These are phyloP conservation scores for Ochropacha duplaris DNA, from an alignment of 2,888 invertebrate species.

Conservation along the genomic window DNA sequence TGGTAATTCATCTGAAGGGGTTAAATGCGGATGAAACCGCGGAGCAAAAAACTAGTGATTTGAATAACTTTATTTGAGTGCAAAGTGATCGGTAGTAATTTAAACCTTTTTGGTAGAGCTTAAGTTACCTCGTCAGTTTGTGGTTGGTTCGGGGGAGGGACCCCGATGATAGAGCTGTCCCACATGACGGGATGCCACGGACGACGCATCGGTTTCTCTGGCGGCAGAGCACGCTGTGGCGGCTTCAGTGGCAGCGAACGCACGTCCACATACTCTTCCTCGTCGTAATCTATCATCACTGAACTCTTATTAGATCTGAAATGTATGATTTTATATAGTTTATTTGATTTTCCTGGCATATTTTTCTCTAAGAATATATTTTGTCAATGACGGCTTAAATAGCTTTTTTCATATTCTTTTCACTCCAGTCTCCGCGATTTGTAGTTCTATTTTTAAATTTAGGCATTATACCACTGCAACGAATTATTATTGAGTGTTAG, in stretches of 20 bases:
- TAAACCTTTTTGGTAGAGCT: no score
- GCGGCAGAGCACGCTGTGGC: slow-evolving; percentile 76
- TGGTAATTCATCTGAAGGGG: no score
- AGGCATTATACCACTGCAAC: no score
- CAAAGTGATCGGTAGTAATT: no score
- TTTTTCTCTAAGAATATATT: not conserved
- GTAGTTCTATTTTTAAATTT: no score
- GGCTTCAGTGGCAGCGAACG: slow-evolving; percentile 64
- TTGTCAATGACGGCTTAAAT: no score
- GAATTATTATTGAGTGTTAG: no score
- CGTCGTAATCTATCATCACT: slow-evolving; percentile 44
- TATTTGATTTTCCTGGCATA: not conserved
- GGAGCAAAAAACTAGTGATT: no score
- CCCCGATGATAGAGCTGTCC: slow-evolving; percentile 75
- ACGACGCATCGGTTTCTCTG: slow-evolving; percentile 78
- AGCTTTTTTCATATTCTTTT: no score
- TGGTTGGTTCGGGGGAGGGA: slow-evolving; percentile 58
- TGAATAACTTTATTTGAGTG: no score
- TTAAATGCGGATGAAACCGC: no score
- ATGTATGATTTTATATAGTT: not conserved
- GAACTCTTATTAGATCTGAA: slow-evolving; percentile 34
- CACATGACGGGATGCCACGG: slow-evolving; percentile 86
- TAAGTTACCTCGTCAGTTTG: slow-evolving; percentile 36
- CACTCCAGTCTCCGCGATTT: no score
- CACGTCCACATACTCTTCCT: slow-evolving; percentile 71